phyloP scores from a whole-genome alignment of 2,113 vertebrate species.

The Orycteropus afer region DNA sequence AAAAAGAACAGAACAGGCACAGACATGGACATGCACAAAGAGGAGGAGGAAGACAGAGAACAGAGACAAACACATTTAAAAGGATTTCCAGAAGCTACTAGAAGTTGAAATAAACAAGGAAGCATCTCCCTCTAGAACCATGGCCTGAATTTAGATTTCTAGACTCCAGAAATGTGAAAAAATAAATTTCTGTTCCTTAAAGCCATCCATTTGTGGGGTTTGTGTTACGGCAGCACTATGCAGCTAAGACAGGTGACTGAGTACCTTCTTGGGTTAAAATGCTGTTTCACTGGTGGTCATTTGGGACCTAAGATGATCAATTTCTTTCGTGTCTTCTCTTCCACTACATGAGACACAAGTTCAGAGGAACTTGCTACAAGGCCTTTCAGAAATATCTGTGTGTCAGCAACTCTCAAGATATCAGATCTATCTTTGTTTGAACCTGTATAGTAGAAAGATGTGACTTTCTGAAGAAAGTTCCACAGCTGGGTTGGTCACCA shows the following conservation, averaged over 20 bases:
- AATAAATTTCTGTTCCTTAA: background rate
- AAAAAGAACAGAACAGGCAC: background rate
- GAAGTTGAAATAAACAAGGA: background rate
- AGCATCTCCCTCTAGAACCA: background rate
- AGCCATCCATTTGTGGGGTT: no score
- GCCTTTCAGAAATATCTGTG: background rate
- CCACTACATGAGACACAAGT: background rate
- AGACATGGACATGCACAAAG: background rate
- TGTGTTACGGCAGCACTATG: background rate
- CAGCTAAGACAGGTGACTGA: background rate
- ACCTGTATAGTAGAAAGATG: no score
- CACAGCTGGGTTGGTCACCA: background rate
- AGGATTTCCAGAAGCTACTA: background rate
- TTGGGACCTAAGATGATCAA: accelerated
- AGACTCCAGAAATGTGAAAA: background rate
- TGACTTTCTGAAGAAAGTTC: background rate
- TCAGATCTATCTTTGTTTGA: background rate
- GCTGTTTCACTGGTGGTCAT: background rate
- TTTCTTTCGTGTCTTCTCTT: background rate
- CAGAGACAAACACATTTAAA: background rate
- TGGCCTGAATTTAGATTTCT: background rate
- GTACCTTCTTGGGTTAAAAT: accelerated
- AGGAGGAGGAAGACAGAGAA: background rate
- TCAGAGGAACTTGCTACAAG: background rate
- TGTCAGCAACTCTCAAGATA: background rate